Evolutionary conservation across 2,888 invertebrate genomes (phyloP), one percentile per base, ranked within the genome.

Genomic region (Listrodromus nycthemerus): DNA sequence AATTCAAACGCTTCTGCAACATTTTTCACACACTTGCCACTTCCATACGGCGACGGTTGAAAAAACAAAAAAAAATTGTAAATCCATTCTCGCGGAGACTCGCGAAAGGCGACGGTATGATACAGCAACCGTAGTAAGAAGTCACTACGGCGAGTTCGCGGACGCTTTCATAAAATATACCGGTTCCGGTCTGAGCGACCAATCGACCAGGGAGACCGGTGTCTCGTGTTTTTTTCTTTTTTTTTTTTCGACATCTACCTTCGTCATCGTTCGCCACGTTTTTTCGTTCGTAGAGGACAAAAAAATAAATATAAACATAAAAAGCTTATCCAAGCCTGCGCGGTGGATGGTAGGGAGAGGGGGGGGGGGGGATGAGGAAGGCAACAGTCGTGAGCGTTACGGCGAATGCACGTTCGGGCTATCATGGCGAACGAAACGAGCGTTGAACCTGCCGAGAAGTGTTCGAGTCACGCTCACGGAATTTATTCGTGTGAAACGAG

Each of bases 21-120:
- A 78, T 82, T 82, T 82, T 78, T 63, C 74, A 78, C 55, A 74
- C 61, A 78, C 69, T 82, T 82, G 63, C 33, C 45, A 27, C 37
- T 69, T 63, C 24, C 27, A 27, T 61, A 16, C 16, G 6, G 16
- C 13, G 30, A 1, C 10, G 10, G 5, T 58, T 21, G 13, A 37
- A 37, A 8, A 37, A 37, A 10, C n/a, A 37, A 37, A 30, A 30
- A 30, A 37, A 30, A 30, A 37, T 37, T 37, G 10, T 37, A 10
- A 37, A 37, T 37, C 37, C 37, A 10, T 10, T 37, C 10, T 37
- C 37, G 37, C 37, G 37, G 10, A 48, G n/a, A 50, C n/a, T 19
- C 50, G n/a, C n/a, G 5, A 6, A 16, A 6, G 5, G 50, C 16
- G 50, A n/a, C 50, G 6, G 0, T n/a, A 50, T 50, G n/a, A 50